Evolutionary conservation across 2,797 vertebrate genomes (phyloP).

Genomic region (Urophycis tenuis): DNA sequence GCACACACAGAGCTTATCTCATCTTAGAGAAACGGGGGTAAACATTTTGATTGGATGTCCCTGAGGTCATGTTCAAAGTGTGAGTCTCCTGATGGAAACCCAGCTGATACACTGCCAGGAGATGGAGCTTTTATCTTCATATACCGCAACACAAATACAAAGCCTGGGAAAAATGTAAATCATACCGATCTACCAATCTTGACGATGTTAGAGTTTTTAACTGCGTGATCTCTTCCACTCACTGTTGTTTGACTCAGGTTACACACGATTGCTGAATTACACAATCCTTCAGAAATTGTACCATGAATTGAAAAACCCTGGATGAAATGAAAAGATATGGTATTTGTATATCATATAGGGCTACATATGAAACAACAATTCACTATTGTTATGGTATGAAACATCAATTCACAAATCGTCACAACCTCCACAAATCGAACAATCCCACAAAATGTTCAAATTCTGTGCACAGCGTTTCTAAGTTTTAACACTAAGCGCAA

Average conservation of each 20-base stretch:
- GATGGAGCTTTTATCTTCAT: conserved; percentile 34
- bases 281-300: neutral
- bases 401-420: no score
- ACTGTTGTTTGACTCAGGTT: neutral
- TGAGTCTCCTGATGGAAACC: conserved; percentile 28
- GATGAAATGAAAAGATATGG: no score
- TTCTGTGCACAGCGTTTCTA: no score
- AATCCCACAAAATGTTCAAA: neutral
- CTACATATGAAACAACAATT: no score
- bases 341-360: no score
- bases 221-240: neutral
- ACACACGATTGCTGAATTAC: neutral
- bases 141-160: conserved; percentile 25
- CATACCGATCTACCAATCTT: neutral
- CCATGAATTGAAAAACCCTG: no score
- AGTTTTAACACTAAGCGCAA: no score
- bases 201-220: neutral
- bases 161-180: neutral
- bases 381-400: no score
- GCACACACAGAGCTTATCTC: conserved; percentile 33
- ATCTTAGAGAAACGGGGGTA: conserved; percentile 23
- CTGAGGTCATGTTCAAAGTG: conserved; percentile 39
- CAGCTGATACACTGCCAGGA: conserved; percentile 4
- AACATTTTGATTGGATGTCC: conserved; percentile 22
- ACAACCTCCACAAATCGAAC: neutral